Evolutionary conservation across 2,113 vertebrate species (phyloP).

Genomic region (Pungitius pungitius): DNA sequence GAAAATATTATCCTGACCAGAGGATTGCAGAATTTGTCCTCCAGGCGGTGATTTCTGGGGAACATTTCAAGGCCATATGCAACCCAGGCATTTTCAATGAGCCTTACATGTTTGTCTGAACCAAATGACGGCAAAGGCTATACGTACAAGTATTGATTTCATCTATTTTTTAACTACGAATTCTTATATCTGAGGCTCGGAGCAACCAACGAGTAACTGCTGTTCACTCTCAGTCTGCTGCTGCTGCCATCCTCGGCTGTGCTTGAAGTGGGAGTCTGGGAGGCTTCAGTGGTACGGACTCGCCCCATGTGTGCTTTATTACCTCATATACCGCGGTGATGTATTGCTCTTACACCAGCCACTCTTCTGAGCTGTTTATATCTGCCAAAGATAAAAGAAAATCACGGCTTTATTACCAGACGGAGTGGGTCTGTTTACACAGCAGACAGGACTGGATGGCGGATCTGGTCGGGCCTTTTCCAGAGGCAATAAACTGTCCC

Average conservation of each 20-base stretch:
- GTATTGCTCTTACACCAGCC: slow-evolving; percentile 56
- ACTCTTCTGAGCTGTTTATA: slow-evolving; percentile 68
- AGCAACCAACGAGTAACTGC: slow-evolving; percentile 12
- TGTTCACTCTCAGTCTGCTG: slow-evolving; percentile 26
- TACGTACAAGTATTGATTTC: slow-evolving; percentile 1
- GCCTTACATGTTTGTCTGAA: slow-evolving; percentile 9
- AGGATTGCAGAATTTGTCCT: slow-evolving; percentile 51
- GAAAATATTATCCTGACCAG: slow-evolving; percentile 63
- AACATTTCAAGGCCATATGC: slow-evolving; percentile 30
- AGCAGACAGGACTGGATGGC: slow-evolving; percentile 45
- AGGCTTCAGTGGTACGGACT: slow-evolving; percentile 38
- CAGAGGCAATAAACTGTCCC: slow-evolving; percentile 40
- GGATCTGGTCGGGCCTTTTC: slow-evolving; percentile 44
- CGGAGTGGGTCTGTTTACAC: slow-evolving; percentile 61
- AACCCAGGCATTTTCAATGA: slow-evolving; percentile 12
- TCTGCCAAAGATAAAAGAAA: slow-evolving; percentile 73
- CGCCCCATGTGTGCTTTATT: slow-evolving; percentile 64
- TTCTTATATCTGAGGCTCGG: not conserved
- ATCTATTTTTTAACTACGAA: slow-evolving; percentile 26
- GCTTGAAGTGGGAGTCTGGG: slow-evolving; percentile 39
- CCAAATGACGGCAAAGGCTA: slow-evolving; percentile 12
- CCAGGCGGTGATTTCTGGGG: slow-evolving; percentile 38
- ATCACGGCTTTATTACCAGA: slow-evolving; percentile 69
- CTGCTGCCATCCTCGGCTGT: slow-evolving; percentile 51
- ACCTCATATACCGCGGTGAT: slow-evolving; percentile 70